Conservation (phyloP, 2,113 vertebrate genomes). For the Gila orcuttii region DNA sequence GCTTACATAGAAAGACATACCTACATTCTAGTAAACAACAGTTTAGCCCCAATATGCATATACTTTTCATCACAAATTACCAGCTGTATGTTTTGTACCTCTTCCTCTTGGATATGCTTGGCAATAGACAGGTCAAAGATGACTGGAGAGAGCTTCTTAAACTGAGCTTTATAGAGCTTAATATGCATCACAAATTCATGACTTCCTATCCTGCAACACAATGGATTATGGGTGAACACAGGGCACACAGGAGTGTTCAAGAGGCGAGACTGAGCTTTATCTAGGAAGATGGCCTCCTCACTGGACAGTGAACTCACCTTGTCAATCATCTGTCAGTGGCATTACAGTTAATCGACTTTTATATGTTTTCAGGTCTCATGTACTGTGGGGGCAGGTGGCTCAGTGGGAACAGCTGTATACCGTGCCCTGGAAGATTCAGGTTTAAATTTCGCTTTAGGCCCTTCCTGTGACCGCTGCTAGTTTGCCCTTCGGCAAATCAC, state of each 20-base stretch:
- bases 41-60: background rate
- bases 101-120: background rate
- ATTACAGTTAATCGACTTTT: conserved; percentile 42
- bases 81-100: background rate
- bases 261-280: background rate
- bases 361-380: conserved; percentile 32
- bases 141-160: background rate
- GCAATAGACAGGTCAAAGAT: conserved; percentile 1
- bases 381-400: conserved; percentile 27
- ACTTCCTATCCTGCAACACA: background rate
- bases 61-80: background rate
- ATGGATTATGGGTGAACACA: background rate
- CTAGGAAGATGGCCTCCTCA: background rate
- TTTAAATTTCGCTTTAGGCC: conserved; percentile 31
- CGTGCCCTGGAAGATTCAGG: conserved; percentile 25
- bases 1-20: background rate
- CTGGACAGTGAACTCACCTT: conserved; percentile 15
- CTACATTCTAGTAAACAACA: background rate
- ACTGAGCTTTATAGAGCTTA: conserved; percentile 22
- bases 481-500: conserved; percentile 39
- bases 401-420: conserved; percentile 26
- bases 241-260: background rate
- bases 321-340: conserved; percentile 41
- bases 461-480: conserved; percentile 27
- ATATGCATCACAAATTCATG: conserved; percentile 11